Evolutionary conservation across 2,797 vertebrate species (phyloP), one percentile per base, ranked within the genome.

Genomic region (Argentina silus): DNA sequence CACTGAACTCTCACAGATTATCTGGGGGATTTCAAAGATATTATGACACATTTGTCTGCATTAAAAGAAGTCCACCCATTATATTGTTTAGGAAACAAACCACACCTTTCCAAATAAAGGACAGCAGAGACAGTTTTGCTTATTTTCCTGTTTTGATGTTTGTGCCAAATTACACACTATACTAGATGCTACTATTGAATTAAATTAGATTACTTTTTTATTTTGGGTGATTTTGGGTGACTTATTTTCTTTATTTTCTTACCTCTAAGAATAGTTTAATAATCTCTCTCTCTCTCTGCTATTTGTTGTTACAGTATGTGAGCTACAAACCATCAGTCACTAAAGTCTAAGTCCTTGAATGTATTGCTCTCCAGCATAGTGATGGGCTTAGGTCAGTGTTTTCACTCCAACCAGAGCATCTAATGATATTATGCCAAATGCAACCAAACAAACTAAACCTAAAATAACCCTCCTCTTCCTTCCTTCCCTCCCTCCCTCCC

Each of bases 1-100:
- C 81, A 75, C 71, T 78, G 82, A 2, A 0, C 69, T n/a, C 56
- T 50, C 62, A 17, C 48, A 72, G 76, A 81, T 81, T 74, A 77
- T 44, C 19, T 6, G 42, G 21, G n/a, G 51, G 67, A 21, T 69
- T 45, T 64, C 10, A 44, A 11, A 3, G 36, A 66, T 42, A 67
- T 56, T 14, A 66, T 68, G 2, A 43, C 0, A 0, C 59, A 7
- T 55, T 6, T 6, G 1, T 19, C 19, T 44, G 15, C 15, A 9
- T 11, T 42, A 48, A 55, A 12, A 61, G 27, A 27, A 36, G 27
- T 27, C 11, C 27, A 61, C 12, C 21, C 23, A 15, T 36, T 36
- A 36, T 36, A 36, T 36, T 36, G 4, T 36, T 36, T n/a, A n/a
- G n/a, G n/a, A n/a, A n/a, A n/a, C n/a, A n/a, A n/a, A n/a, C n/a